Percentiles rank a stretch among this genome's conserved stretches.
Conservation (phyloP, 2,888 invertebrate genomes). For the Hyposoter dolosus region DNA sequence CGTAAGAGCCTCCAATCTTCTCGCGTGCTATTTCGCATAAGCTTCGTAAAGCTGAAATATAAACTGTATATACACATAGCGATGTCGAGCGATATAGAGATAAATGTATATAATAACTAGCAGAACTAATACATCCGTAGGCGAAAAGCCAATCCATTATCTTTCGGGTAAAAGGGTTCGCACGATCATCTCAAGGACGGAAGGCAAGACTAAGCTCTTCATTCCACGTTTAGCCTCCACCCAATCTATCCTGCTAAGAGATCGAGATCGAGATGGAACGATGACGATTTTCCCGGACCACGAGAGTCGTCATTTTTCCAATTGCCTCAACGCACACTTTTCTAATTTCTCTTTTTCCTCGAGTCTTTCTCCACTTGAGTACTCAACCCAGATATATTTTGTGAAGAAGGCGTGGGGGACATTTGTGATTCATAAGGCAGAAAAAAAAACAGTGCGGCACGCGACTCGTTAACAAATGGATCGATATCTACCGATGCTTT, state of each 20-base stretch:
- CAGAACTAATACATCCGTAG: constrained; percentile 26
- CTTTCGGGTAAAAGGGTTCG: constrained; percentile 47
- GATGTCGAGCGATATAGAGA: neutral
- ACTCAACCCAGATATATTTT: neutral
- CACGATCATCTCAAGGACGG: constrained; percentile 42
- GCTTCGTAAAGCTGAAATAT: constrained; percentile 30
- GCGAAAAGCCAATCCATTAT: constrained; percentile 63
- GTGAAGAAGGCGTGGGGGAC: constrained; percentile 16
- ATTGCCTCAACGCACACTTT: neutral
- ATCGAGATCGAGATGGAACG: constrained; percentile 49
- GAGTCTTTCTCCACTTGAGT: neutral
- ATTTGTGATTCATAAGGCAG: constrained; percentile 33
- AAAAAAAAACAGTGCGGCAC: constrained; percentile 43
- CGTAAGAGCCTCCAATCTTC: constrained; percentile 52
- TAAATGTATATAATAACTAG: neutral
- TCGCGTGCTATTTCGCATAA: constrained; percentile 60
- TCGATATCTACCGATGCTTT: constrained; percentile 58
- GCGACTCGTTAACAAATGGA: constrained; percentile 53
- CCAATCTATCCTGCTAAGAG: constrained; percentile 41
- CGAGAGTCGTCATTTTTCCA: constrained; percentile 42
- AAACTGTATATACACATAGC: neutral
- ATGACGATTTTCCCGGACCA: neutral
- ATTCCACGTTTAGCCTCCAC: constrained; percentile 12
- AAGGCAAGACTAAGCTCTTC: constrained; percentile 20
- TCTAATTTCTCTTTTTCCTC: neutral